These are phyloP conservation scores for Cecropterus lyciades DNA, from an alignment of 1,140 invertebrate species.

Conservation along the genomic window DNA sequence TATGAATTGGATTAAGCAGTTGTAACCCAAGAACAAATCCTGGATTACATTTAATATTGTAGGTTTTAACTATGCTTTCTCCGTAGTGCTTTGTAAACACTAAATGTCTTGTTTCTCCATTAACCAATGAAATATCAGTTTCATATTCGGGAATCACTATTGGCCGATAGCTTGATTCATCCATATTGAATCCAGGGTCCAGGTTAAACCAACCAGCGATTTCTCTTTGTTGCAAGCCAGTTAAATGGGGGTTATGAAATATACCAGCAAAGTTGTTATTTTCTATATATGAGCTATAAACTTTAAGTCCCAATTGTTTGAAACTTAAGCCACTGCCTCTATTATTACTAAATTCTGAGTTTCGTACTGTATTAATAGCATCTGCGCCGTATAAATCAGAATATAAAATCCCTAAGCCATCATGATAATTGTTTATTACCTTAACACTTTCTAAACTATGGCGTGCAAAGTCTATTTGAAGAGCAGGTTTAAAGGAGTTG, in stretches of 20 bases:
- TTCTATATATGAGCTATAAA: slow-evolving; percentile 91
- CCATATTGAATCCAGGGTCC: slow-evolving; percentile 86
- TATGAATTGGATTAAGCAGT: slow-evolving; percentile 94
- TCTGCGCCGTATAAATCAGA: slow-evolving; percentile 95
- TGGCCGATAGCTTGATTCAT: slow-evolving; percentile 88
- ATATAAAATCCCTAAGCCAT: slow-evolving; percentile 95
- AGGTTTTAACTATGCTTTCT: slow-evolving; percentile 85
- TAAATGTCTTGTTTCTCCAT: slow-evolving; percentile 91
- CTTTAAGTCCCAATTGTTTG: slow-evolving; percentile 93
- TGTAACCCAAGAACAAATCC: slow-evolving; percentile 93
- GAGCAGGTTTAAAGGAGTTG: slow-evolving; percentile 94
- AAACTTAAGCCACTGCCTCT: slow-evolving; percentile 94
- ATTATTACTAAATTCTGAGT: slow-evolving; percentile 95
- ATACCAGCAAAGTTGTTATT: slow-evolving; percentile 95
- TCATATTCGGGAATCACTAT: slow-evolving; percentile 87
- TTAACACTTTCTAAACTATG: slow-evolving; percentile 95
- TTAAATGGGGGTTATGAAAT: slow-evolving; percentile 95
- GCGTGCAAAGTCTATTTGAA: slow-evolving; percentile 98
- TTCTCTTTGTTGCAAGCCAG: slow-evolving; percentile 94
- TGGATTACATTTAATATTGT: slow-evolving; percentile 88
- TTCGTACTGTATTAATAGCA: slow-evolving; percentile 92
- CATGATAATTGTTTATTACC: slow-evolving; percentile 92
- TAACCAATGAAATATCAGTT: slow-evolving; percentile 87
- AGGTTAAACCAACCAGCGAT: slow-evolving; percentile 95
- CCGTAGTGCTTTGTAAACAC: slow-evolving; percentile 88